A percentile compares a stretch with the other conserved stretches of the same genome.
Evolutionary conservation across 2,113 vertebrate genomes (phyloP).

Genomic region (Glaucidium brasilianum): DNA sequence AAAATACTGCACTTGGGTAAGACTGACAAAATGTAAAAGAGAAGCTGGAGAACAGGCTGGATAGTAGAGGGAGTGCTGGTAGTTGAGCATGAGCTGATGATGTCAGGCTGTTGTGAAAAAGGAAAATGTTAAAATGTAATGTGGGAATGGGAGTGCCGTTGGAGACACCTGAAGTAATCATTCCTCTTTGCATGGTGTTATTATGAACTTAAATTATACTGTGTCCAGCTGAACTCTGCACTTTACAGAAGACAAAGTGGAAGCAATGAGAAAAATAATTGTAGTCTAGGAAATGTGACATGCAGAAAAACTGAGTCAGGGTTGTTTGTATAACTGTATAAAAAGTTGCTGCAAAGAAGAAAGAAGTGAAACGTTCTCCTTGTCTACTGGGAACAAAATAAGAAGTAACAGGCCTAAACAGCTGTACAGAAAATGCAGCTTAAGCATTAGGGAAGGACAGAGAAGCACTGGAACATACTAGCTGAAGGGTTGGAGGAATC

Average conservation of each 20-base stretch:
- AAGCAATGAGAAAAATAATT: background rate
- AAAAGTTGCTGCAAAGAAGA: background rate
- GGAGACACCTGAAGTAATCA: background rate
- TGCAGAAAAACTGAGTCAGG: background rate
- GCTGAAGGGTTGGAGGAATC: background rate
- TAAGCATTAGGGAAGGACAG: background rate
- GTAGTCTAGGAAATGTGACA: background rate
- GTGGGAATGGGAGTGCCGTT: background rate
- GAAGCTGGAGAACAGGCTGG: background rate
- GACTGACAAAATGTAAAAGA: background rate
- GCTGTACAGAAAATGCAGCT: background rate
- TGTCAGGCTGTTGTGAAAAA: background rate
- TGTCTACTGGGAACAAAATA: background rate
- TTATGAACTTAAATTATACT: background rate
- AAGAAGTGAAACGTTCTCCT: background rate
- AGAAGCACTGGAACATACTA: background rate
- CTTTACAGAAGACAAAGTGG: background rate
- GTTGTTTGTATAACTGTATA: background rate
- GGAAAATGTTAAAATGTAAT: background rate
- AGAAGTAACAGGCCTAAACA: background rate
- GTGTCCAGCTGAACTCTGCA: background rate
- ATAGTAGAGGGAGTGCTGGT: background rate
- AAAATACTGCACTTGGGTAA: background rate
- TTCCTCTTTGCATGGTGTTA: background rate
- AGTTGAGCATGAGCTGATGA: background rate